Conservation (phyloP, 2,888 invertebrate species). For the Agrochola litura region DNA sequence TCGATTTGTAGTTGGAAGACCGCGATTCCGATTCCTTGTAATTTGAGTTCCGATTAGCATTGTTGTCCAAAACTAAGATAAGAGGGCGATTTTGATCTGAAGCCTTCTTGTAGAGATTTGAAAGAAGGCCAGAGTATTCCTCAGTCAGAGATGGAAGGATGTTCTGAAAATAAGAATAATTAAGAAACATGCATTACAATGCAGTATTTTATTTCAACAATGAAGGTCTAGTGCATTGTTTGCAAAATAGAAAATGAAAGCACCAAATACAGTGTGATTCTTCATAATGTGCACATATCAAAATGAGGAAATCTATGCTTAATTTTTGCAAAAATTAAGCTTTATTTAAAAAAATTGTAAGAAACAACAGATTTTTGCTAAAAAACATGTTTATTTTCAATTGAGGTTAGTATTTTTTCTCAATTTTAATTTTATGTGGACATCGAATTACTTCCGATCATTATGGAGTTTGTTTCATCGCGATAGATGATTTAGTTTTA, state of each 20-base stretch:
- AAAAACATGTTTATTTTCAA: too few relatives aligned
- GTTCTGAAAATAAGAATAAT: conserved; percentile 44
- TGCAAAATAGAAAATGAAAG: neutral
- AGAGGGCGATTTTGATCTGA: conserved; percentile 60
- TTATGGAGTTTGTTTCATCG: too few relatives aligned
- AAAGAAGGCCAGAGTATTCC: conserved; percentile 51
- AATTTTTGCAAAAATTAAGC: too few relatives aligned
- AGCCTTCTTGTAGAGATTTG: conserved; percentile 56
- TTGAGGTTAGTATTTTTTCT: too few relatives aligned
- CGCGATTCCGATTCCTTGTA: conserved; percentile 19
- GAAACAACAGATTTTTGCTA: too few relatives aligned
- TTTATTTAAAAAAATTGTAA: too few relatives aligned
- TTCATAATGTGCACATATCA: too few relatives aligned
- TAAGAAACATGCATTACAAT: neutral
- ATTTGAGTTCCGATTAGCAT: conserved; percentile 29
- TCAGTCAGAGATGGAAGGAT: conserved; percentile 39
- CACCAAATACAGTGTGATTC: too few relatives aligned
- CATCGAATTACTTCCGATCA: too few relatives aligned
- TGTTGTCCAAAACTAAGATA: conserved; percentile 56
- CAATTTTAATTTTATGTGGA: too few relatives aligned
- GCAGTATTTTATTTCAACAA: neutral
- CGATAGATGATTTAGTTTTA: too few relatives aligned
- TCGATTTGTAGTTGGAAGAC: conserved; percentile 12
- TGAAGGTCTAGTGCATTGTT: neutral
- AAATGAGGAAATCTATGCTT: too few relatives aligned